Evolutionary conservation across 2,797 vertebrate genomes (phyloP).

Genomic region (Onychomys arenicola): DNA sequence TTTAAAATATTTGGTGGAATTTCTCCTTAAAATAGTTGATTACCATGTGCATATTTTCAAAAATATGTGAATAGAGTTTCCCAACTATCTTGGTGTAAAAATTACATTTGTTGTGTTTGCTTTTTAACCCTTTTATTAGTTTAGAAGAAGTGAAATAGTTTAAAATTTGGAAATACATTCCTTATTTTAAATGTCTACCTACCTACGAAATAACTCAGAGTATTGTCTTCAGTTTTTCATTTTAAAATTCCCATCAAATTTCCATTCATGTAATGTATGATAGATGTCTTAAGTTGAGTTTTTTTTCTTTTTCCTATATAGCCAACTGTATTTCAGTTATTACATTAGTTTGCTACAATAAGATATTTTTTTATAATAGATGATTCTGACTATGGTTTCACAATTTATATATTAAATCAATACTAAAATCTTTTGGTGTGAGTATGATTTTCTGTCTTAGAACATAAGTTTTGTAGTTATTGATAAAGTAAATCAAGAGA

Average conservation of each 20-base stretch:
- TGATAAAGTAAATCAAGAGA: slow-evolving; percentile 25
- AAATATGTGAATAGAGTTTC: not conserved
- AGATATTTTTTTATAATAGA: not conserved
- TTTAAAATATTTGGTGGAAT: not conserved
- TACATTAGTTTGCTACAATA: not conserved
- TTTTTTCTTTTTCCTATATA: not conserved
- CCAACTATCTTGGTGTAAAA: not conserved
- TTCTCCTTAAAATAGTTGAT: not conserved
- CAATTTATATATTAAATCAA: not conserved
- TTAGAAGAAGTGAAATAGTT: not conserved
- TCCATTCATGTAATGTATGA: not conserved
- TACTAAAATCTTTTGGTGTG: slow-evolving; percentile 9
- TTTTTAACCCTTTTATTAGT: not conserved
- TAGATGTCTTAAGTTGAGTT: not conserved
- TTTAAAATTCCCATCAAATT: not conserved
- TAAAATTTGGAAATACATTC: not conserved
- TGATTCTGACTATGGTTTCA: not conserved
- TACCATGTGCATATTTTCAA: not conserved
- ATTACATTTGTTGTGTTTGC: not conserved
- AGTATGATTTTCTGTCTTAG: not conserved
- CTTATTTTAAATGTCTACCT: not conserved
- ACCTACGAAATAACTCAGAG: not conserved
- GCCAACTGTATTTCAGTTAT: not conserved
- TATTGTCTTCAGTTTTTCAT: not conserved
- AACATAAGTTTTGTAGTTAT: not conserved